Base-by-base conservation (phyloP, 2,113 vertebrate genomes). In the Lepus americanus region DNA sequence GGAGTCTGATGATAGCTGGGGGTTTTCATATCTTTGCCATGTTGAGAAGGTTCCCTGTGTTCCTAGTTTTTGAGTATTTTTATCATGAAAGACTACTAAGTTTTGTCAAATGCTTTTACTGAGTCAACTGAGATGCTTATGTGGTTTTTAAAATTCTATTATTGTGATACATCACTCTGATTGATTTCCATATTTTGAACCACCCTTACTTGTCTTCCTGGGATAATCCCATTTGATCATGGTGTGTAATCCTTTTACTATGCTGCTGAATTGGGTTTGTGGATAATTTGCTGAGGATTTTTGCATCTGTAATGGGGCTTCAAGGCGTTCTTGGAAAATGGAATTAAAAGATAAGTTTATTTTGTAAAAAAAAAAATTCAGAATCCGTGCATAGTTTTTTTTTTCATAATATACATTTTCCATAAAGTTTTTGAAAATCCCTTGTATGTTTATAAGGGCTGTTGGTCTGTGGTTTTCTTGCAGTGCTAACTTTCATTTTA, bases 211-310 rank as follows among this genome's bases (percentile, higher is more conserved):
- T 79, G 31, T 16, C 27, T 78, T 79, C 44, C 19, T 88, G 20
- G 33, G 9, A 61, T 64, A 92, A 67, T 88, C 55, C 31, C 73
- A 67, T 49, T 88, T 92, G 78, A 44, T 92, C 23, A 79, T 79
- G 27, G 14, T 61, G 6, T 88, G 16, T 67, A 84, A 84, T 51
- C 25, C 55, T 84, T 84, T 92, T 72, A 61, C 19, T 61, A 51
- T 92, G 39, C 59, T 74, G 8, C 25, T 61, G 27, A 92, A 79
- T 89, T 79, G 67, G 55, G n/a, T 74, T 89, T 89, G 3, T 23
- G 79, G 39, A 49, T 66, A 74, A 80, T 89, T 84, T 89, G 13
- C 67, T 94, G 49, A 94, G 33, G 13, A 80, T 74, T 89, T 84
- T 80, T 67, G 31, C 31, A 77, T 92, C 61, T 89, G 0, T 14